A percentile compares a stretch with the other conserved stretches of the same genome.
phyloP scores from a whole-genome alignment of 2,797 vertebrate genomes.

The Rhinogobio ventralis region DNA sequence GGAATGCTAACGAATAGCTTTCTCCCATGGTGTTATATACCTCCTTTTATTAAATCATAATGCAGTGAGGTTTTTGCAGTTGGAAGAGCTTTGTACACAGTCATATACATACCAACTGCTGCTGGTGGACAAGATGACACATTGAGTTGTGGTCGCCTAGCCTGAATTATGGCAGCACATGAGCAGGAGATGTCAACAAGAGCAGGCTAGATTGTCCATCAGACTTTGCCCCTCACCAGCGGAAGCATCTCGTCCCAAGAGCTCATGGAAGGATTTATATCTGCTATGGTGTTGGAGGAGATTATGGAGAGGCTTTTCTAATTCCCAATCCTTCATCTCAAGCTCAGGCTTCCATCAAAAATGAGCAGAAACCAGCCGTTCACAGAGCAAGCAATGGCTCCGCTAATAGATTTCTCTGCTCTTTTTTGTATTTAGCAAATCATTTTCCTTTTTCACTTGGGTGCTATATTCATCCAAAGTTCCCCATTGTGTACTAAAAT shows the following conservation, averaged over 20 bases:
- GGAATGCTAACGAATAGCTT: conserved; percentile 10
- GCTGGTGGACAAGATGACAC: conserved; percentile 32
- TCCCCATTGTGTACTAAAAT: background rate
- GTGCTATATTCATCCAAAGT: background rate
- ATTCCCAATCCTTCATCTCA: conserved; percentile 34
- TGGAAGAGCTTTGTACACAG: conserved; percentile 15
- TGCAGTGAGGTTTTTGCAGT: background rate
- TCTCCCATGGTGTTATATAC: background rate
- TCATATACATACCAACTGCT: conserved; percentile 11
- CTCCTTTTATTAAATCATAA: conserved; percentile 18
- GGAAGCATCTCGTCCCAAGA: conserved; percentile 9
- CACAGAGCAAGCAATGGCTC: conserved; percentile 20
- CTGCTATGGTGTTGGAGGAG: conserved; percentile 45
- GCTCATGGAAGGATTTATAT: conserved; percentile 49
- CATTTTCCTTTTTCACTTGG: background rate
- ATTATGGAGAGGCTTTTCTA: conserved; percentile 50
- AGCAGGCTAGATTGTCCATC: conserved; percentile 47
- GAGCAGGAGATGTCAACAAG: conserved; percentile 61
- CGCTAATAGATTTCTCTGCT: background rate
- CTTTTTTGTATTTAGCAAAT: conserved; percentile 8
- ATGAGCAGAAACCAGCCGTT: conserved; percentile 30
- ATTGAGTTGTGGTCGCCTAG: conserved; percentile 62
- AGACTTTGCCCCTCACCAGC: conserved; percentile 28
- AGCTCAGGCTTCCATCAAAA: conserved; percentile 33
- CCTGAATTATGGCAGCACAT: conserved; percentile 65